A percentile compares a stretch with the other conserved stretches of the same genome.
phyloP scores from a whole-genome alignment of 2,888 invertebrate genomes.

The Empis livida region DNA sequence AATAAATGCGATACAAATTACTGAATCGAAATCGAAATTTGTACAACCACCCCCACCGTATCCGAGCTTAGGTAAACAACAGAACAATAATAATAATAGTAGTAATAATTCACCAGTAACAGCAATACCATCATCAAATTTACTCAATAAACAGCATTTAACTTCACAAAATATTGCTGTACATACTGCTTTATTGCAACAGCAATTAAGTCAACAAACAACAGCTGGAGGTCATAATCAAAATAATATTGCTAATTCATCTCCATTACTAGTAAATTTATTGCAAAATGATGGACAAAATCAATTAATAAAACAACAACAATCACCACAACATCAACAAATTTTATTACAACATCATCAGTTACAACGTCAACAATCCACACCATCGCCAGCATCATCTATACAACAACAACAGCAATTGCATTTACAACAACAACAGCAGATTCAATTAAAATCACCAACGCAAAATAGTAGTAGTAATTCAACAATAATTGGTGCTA shows the following conservation, averaged over 20 bases:
- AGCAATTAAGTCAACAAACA: constrained; percentile 3
- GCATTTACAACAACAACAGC: constrained; percentile 8
- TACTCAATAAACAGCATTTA: neutral
- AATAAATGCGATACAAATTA: constrained; percentile 8
- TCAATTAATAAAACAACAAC: constrained; percentile 21
- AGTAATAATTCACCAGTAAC: constrained; percentile 10
- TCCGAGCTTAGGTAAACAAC: constrained; percentile 21
- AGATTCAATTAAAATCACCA: neutral
- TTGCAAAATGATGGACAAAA: constrained; percentile 65
- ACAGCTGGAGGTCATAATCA: constrained; percentile 6
- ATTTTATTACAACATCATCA: constrained; percentile 7
- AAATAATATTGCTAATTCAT: constrained; percentile 60
- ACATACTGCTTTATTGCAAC: neutral
- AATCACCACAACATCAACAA: constrained; percentile 20
- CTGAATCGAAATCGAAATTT: constrained; percentile 26
- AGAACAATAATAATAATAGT: constrained; percentile 1
- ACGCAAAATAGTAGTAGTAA: neutral
- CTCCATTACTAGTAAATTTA: constrained; percentile 81
- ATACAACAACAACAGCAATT: constrained; percentile 12
- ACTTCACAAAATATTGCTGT: neutral
- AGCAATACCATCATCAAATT: neutral
- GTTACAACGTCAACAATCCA: constrained; percentile 11
- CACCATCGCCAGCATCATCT: constrained; percentile 19
- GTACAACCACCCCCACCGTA: constrained; percentile 32
- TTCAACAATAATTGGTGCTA: no score